These are phyloP conservation scores for Portevinia maculata DNA, from an alignment of 2,888 invertebrate genomes.

Conservation along the genomic window DNA sequence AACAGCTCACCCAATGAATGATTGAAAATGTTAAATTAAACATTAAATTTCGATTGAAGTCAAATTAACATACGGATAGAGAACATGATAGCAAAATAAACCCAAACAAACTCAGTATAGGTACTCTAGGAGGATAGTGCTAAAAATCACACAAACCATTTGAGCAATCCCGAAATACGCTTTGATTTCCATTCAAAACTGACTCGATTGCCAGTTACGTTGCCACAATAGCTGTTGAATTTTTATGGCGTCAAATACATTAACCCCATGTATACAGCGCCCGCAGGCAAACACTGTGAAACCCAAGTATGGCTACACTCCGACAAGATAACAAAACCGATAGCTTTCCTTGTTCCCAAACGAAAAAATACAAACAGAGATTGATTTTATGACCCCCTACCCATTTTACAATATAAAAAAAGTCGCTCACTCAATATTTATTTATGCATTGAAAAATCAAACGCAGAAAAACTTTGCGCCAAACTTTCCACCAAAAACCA, in stretches of 20 bases:
- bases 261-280: constrained; percentile 34
- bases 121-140: too few species aligned
- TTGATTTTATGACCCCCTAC: constrained; percentile 10
- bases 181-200: constrained; percentile 62
- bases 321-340: constrained; percentile 62
- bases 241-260: constrained; percentile 60
- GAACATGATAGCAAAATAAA: too few species aligned
- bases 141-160: constrained; percentile 60
- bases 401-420: constrained; percentile 52
- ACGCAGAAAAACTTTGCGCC: constrained; percentile 67
- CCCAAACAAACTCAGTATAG: too few species aligned
- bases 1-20: too few species aligned
- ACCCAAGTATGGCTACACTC: constrained; percentile 62
- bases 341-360: constrained; percentile 30
- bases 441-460: constrained; percentile 74
- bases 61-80: too few species aligned
- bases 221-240: constrained; percentile 58
- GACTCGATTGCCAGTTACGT: constrained; percentile 43
- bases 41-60: too few species aligned
- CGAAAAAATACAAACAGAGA: constrained; percentile 10
- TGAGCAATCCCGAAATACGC: constrained; percentile 49
- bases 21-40: too few species aligned
- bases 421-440: constrained; percentile 72
- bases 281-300: constrained; percentile 34
- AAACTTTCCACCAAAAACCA: constrained; percentile 57